Evolutionary conservation across 2,797 vertebrate species (phyloP).

Genomic region (Galagoides demidoff): DNA sequence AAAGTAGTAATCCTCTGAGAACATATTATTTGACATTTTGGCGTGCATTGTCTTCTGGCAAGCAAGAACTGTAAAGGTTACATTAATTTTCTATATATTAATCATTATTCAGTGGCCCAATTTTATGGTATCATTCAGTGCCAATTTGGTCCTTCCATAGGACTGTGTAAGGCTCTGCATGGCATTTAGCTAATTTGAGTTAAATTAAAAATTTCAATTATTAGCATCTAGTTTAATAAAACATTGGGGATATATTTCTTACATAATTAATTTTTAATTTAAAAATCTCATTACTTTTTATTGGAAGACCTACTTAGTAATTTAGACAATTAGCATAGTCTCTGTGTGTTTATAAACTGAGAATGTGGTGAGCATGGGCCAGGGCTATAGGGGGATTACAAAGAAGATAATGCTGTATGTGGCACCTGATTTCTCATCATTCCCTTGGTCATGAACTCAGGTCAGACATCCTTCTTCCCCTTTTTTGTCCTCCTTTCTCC

Average conservation of each 20-base stretch:
- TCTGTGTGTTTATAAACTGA: neutral
- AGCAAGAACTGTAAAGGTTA: neutral
- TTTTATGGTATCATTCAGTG: neutral
- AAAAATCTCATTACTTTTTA: slow-evolving; percentile 33
- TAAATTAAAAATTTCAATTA: slow-evolving; percentile 50
- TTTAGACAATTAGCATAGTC: neutral
- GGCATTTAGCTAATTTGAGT: slow-evolving; percentile 33
- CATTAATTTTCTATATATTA: slow-evolving; percentile 25
- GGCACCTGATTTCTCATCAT: neutral
- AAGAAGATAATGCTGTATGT: neutral
- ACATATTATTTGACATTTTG: neutral
- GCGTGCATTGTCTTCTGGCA: neutral
- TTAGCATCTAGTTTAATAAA: slow-evolving; percentile 54
- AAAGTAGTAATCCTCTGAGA: neutral
- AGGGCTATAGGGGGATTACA: neutral
- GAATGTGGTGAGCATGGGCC: neutral
- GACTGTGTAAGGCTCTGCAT: neutral
- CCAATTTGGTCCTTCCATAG: neutral
- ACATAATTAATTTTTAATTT: slow-evolving; percentile 29
- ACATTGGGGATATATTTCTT: slow-evolving; percentile 49
- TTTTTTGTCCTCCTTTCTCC: neutral
- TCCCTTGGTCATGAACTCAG: neutral
- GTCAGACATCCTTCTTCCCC: neutral
- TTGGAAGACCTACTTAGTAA: slow-evolving; percentile 25
- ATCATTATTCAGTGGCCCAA: neutral